Base-by-base conservation (phyloP, 2,797 vertebrate species). In the Dipus sagitta region DNA sequence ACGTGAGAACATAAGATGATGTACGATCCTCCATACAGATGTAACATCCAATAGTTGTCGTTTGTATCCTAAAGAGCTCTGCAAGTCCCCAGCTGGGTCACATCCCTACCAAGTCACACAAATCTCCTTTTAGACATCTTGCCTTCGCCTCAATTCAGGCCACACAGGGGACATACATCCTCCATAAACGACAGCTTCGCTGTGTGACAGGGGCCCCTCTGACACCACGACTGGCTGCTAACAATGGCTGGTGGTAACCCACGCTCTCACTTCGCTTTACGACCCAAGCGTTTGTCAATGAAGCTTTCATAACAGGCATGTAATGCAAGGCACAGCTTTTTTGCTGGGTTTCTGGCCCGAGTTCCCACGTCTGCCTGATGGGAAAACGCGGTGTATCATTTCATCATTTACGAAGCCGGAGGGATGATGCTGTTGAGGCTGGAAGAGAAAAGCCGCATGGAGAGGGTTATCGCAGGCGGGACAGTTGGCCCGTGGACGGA, bases 401-500 rank as follows among this genome's bases (percentile, higher is more conserved):
- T 86, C 75, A 83, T 93, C 82, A 74, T 95, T 95, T 68, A 85
- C 0, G 93, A 95, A 92, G 78, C 87, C 58, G 64, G 82, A 88
- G 77, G 94, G 70, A 95, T 87, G 64, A 96, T 26, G 67, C 84
- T 11, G 26, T 13, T n/a, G 72, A 95, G 81, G 87, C 74, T 26
- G 67, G 95, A 87, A 94, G 96, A 92, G 64, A 94, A 92, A 92
- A 96, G 47, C 72, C 85, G 67, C 42, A 38, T 91, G 96, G 93
- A 90, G 96, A 52, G 96, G 93, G 96, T 95, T 96, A 96, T 93
- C 92, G 93, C 80, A 54, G 76, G 17, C 13, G 15, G 86, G 93
- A 90, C 96, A 96, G 96, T 94, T 77, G 75, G 96, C 89, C 90
- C 83, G 67, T 91, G 97, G 96, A 96, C 68, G 93, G 94, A 82